A percentile compares a stretch with the other conserved stretches of the same genome.
These are phyloP conservation scores for Heterochromis multidens DNA, from an alignment of 2,113 vertebrate species.

Conservation along the genomic window DNA sequence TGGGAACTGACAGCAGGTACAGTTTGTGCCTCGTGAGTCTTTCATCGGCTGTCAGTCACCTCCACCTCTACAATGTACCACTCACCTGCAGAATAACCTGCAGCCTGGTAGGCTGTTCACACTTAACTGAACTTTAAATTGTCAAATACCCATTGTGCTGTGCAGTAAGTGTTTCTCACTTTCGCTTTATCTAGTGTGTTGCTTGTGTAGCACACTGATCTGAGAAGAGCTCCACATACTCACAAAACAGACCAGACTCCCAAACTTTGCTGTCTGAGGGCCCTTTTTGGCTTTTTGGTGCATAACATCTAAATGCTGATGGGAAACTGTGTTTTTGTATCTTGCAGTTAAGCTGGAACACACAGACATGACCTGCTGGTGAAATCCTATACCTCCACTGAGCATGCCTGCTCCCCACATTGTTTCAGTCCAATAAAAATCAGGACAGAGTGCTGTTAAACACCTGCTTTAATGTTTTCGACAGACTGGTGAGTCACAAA, in stretches of 20 bases:
- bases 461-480: background rate
- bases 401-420: background rate
- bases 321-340: background rate
- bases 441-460: background rate
- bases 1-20: background rate
- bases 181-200: background rate
- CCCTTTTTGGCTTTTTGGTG: background rate
- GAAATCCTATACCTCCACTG: background rate
- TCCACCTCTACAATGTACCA: too few relatives aligned
- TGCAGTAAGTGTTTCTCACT: background rate
- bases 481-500: slow-evolving; percentile 15
- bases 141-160: too few relatives aligned
- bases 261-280: background rate
- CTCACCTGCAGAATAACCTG: too few relatives aligned
- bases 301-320: background rate
- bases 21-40: background rate
- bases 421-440: slow-evolving; percentile 12
- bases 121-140: too few relatives aligned
- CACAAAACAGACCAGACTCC: background rate
- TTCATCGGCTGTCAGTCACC: too few relatives aligned
- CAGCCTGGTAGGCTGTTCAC: background rate
- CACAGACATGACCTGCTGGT: background rate
- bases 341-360: background rate
- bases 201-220: background rate
- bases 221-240: background rate